These are phyloP conservation scores for Vanessa cardui DNA, from an alignment of 2,888 invertebrate genomes.

Conservation along the genomic window DNA sequence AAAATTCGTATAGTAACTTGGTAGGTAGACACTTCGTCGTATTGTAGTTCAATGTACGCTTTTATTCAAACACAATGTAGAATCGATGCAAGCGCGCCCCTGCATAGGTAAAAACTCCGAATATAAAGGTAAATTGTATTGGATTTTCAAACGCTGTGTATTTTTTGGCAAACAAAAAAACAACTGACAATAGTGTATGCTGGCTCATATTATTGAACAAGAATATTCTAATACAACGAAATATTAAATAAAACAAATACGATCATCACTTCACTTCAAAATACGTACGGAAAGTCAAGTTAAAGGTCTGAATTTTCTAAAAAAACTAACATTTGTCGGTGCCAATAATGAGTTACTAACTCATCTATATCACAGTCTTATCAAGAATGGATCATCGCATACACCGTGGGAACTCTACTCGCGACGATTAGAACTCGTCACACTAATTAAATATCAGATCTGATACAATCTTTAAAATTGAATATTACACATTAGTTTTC, in stretches of 20 bases:
- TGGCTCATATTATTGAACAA: constrained; percentile 1
- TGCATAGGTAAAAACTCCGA: constrained; percentile 25
- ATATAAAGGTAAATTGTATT: constrained; percentile 28
- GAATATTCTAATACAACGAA: not conserved
- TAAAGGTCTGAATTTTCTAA: too few relatives aligned
- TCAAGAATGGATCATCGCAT: not conserved
- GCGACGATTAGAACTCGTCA: not conserved
- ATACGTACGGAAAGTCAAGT: too few relatives aligned
- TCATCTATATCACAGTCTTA: too few relatives aligned
- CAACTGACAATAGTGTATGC: not conserved
- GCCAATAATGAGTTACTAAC: too few relatives aligned
- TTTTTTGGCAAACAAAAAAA: constrained; percentile 15
- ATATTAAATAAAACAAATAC: not conserved
- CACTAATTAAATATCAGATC: not conserved
- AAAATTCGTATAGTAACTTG: not conserved
- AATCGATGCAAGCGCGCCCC: constrained; percentile 32
- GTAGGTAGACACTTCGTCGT: constrained; percentile 11
- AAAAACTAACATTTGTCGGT: too few relatives aligned
- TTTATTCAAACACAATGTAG: constrained; percentile 29
- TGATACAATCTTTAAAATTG: not conserved
- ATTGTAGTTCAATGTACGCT: constrained; percentile 30
- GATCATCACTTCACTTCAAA: too few relatives aligned
- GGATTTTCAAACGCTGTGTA: constrained; percentile 21
- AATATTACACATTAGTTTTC: not conserved
- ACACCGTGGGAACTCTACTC: not conserved